phyloP scores from a whole-genome alignment of 2,797 vertebrate species.

The Chiloscyllium punctatum region DNA sequence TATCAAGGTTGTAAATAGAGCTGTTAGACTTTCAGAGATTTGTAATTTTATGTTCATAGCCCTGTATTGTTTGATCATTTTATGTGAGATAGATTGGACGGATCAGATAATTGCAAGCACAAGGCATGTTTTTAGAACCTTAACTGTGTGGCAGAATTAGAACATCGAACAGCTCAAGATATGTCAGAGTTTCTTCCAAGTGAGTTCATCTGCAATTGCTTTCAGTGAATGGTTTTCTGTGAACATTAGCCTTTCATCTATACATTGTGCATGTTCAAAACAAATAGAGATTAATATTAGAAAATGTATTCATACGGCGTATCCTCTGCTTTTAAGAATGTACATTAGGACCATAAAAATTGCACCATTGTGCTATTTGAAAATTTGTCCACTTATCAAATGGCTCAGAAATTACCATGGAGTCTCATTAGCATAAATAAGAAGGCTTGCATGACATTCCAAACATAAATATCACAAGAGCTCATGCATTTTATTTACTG shows the following conservation, averaged over 20 bases:
- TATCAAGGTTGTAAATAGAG: slow-evolving; percentile 32
- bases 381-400: neutral
- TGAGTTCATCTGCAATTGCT: neutral
- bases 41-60: slow-evolving; percentile 2
- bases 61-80: neutral
- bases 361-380: neutral
- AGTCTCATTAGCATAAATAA: neutral
- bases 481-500: neutral
- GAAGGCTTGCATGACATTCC: neutral
- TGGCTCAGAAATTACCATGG: neutral
- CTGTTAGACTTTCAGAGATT: neutral
- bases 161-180: neutral
- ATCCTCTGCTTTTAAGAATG: neutral
- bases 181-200: neutral
- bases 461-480: neutral
- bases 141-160: neutral
- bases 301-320: neutral
- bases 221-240: neutral
- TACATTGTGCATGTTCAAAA: neutral
- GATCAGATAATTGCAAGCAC: neutral
- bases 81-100: neutral
- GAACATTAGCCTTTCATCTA: neutral
- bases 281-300: neutral
- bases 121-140: neutral
- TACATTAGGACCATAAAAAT: neutral